Percentiles rank a stretch among this genome's conserved stretches.
phyloP scores from a whole-genome alignment of 2,113 vertebrate genomes.

The Neodontobutis hainanensis region DNA sequence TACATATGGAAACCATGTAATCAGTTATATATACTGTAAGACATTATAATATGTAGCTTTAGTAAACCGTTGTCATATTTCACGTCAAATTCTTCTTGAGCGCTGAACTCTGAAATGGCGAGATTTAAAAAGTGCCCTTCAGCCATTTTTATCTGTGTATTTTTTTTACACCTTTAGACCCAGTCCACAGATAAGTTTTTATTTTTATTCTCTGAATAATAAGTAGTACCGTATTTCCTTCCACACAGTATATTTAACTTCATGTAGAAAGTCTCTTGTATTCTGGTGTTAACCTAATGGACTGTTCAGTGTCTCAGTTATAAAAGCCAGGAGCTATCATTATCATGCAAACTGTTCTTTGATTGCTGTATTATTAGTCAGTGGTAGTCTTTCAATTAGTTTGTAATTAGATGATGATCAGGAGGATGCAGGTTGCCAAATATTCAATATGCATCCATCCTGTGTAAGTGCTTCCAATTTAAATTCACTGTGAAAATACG shows the following conservation, averaged over 20 bases:
- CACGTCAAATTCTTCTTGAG: too few relatives aligned
- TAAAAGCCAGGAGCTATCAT: slow-evolving; percentile 13
- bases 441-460: slow-evolving; percentile 25
- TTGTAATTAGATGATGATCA: slow-evolving; percentile 34
- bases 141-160: too few relatives aligned
- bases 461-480: not conserved
- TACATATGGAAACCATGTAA: too few relatives aligned
- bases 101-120: too few relatives aligned
- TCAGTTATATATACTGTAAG: too few relatives aligned
- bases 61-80: too few relatives aligned
- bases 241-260: not conserved
- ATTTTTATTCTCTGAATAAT: too few relatives aligned
- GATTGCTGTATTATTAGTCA: slow-evolving; percentile 25
- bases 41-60: too few relatives aligned
- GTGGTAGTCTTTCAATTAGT: slow-evolving; percentile 23
- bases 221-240: too few relatives aligned
- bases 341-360: not conserved
- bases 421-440: slow-evolving; percentile 7
- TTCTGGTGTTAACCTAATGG: not conserved
- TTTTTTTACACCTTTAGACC: too few relatives aligned
- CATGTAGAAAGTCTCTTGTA: not conserved
- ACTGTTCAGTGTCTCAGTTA: not conserved
- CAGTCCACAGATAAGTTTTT: too few relatives aligned
- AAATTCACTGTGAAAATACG: not conserved
- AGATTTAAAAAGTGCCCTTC: too few relatives aligned